phyloP scores from a whole-genome alignment of 2,797 vertebrate species.

The Carduelis carduelis region DNA sequence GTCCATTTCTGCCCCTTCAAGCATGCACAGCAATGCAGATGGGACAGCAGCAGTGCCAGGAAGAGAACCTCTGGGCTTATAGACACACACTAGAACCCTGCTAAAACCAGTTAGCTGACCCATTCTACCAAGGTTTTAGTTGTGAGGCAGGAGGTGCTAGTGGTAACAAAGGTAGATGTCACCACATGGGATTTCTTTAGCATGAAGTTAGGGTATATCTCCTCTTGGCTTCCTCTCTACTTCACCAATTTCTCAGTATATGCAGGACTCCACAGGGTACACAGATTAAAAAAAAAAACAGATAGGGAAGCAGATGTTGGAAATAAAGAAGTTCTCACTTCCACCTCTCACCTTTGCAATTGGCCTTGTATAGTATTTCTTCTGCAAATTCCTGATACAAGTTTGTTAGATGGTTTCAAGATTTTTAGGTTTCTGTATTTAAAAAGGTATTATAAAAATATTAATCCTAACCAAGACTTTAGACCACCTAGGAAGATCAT shows the following conservation, averaged over 20 bases:
- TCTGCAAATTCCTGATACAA: background rate
- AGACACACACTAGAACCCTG: background rate
- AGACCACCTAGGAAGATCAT: background rate
- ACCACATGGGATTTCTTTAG: background rate
- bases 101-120: background rate
- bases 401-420: background rate
- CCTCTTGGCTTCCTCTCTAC: background rate
- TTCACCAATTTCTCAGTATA: background rate
- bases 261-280: background rate
- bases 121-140: background rate
- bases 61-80: background rate
- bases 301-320: background rate
- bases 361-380: background rate
- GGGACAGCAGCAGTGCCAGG: background rate
- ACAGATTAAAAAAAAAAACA: background rate
- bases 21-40: background rate
- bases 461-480: background rate
- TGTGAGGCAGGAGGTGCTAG: background rate
- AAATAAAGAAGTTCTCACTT: background rate
- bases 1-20: background rate
- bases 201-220: background rate
- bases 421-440: background rate
- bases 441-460: background rate
- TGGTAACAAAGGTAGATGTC: background rate
- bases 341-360: background rate